Evolutionary conservation across 1,140 invertebrate genomes (phyloP), one percentile per base, ranked within the genome.

Genomic region (Drosophila sproati): DNA sequence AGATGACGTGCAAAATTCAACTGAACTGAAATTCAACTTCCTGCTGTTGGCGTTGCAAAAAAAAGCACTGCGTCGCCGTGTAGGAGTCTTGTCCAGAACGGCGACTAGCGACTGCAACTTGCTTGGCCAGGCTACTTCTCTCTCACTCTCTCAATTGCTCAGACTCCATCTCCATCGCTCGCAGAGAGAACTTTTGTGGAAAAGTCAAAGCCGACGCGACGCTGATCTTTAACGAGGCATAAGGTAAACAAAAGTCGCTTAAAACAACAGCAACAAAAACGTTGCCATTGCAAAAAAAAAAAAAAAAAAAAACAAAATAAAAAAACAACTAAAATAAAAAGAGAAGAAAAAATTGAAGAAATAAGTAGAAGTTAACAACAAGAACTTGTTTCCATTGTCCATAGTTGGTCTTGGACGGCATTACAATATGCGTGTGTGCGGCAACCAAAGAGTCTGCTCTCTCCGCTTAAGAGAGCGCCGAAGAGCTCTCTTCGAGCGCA

Each of bases 1-100:
- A 89, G 85, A 89, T 89, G 85, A 89, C 85, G 85, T 89, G 85
- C 85, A 90, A 89, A 89, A 89, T 89, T 90, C 64, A 90, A 89
- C 85, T 89, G 86, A 89, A 73, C 83, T 87, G 73, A 87, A 88
- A 83, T 66, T 87, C 62, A 83, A 89, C 85, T 89, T 89, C 85
- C 85, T 89, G 85, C 80, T 88, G 77, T 71, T 68, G 60, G 32
- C 69, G 66, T 45, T 80, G 82, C 82, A 62, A 39, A 57, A 47
- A 67, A 55, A 45, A 77, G 29, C 48, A 67, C 31, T 35, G 34
- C 32, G 32, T n/a, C 43, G 47, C 80, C 85, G 85, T 83, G 85
- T 89, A 87, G 85, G 83, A 88, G 85, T 89, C 69, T 81, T 73
- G 72, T 66, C 73, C 68, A 78, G 73, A 73, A 73, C 80, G 54